phyloP scores from a whole-genome alignment of 2,888 invertebrate species.

The Eristalinus sepulchralis region DNA sequence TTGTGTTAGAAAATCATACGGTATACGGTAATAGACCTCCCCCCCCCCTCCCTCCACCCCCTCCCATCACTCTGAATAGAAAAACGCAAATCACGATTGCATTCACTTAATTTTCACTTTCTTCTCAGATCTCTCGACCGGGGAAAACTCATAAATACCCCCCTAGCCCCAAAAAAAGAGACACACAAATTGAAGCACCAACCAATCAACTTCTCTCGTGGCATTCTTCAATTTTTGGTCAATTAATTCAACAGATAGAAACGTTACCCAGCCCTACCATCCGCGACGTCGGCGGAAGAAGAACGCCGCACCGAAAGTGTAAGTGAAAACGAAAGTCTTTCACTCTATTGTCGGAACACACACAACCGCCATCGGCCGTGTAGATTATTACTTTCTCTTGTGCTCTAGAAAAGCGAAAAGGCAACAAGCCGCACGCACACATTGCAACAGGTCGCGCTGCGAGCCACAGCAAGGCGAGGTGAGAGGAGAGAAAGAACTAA shows the following conservation, averaged over 20 bases:
- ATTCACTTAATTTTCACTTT: background rate
- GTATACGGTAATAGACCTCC: no score
- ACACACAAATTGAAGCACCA: background rate
- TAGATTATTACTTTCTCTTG: conserved; percentile 66
- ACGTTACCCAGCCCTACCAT: conserved; percentile 16
- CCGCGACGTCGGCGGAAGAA: conserved; percentile 42
- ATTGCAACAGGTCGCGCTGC: conserved; percentile 5
- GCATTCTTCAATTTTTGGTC: conserved; percentile 6
- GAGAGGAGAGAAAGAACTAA: background rate
- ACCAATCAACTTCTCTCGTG: background rate
- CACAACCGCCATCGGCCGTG: background rate
- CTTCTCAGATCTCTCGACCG: background rate
- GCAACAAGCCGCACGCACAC: background rate
- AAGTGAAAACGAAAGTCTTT: conserved; percentile 68
- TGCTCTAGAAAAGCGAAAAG: conserved; percentile 52
- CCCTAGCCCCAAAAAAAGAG: no score
- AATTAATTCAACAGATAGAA: conserved; percentile 33
- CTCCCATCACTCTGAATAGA: background rate
- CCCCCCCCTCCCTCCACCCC: background rate
- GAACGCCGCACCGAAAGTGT: conserved; percentile 39
- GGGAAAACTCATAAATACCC: background rate
- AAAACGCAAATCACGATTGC: background rate
- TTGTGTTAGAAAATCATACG: background rate
- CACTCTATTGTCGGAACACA: conserved; percentile 45
- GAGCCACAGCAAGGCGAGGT: conserved; percentile 10